Conservation (phyloP, 2,113 vertebrate genomes). For the Psittacara wagleri region DNA sequence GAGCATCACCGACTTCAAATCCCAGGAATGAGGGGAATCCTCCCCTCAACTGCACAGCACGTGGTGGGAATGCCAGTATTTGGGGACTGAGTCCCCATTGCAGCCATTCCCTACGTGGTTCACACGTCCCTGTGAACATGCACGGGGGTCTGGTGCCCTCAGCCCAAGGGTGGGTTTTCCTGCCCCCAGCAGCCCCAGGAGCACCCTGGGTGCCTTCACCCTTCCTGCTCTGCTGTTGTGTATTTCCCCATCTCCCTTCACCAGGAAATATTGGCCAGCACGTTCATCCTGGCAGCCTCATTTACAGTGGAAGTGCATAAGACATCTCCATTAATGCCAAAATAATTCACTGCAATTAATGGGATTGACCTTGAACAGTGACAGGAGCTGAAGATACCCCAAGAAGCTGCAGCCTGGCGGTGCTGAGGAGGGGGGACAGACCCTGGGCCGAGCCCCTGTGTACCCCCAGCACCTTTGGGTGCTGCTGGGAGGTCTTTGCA, state of each 20-base stretch:
- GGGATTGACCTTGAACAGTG: conserved; percentile 37
- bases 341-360: conserved; percentile 45
- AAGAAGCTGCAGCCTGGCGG: not conserved
- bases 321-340: conserved; percentile 48
- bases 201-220: accelerated
- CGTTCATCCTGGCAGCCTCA: conserved; percentile 14
- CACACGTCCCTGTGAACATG: accelerated
- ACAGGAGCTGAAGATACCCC: not conserved
- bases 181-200: not conserved
- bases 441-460: accelerated
- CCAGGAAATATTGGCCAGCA: not conserved
- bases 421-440: accelerated
- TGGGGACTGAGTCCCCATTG: accelerated
- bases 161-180: not conserved
- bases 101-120: not conserved
- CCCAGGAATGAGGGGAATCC: accelerated
- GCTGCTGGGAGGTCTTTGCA: not conserved
- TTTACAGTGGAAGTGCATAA: not conserved
- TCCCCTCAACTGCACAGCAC: accelerated
- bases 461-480: not conserved
- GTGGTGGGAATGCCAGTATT: accelerated
- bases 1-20: accelerated
- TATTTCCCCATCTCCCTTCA: not conserved
- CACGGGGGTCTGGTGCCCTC: accelerated
- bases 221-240: not conserved